Conservation (phyloP, 2,888 invertebrate genomes). For the Ryuthela nishihirai region DNA sequence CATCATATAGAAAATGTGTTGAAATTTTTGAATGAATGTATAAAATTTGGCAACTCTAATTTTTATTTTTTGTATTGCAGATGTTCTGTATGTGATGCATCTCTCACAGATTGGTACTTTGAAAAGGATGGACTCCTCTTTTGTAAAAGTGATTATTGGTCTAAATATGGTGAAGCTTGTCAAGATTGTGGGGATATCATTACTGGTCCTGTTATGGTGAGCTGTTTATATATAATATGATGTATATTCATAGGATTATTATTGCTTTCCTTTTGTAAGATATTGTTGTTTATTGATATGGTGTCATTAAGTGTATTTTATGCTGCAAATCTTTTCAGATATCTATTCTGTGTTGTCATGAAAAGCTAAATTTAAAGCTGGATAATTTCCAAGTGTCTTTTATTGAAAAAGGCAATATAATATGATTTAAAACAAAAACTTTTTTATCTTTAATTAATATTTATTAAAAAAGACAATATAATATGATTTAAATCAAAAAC, state of each 20-base stretch:
- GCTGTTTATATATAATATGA: constrained; percentile 12
- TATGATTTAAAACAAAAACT: no score
- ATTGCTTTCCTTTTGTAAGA: background rate
- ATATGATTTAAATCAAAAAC: no score
- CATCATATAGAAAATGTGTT: no score
- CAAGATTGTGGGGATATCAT: constrained; percentile 81
- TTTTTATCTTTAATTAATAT: no score
- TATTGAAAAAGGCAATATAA: no score
- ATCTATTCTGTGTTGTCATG: no score
- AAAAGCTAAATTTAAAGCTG: no score
- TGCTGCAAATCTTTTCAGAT: no score
- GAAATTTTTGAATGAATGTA: background rate
- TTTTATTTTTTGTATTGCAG: constrained; percentile 54
- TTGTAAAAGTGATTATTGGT: constrained; percentile 84
- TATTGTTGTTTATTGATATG: no score
- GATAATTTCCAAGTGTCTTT: no score
- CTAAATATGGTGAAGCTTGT: constrained; percentile 80
- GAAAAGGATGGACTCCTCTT: constrained; percentile 85
- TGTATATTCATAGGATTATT: background rate
- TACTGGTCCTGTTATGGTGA: constrained; percentile 83
- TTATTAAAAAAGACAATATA: no score
- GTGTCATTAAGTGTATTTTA: no score
- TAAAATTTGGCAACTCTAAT: background rate
- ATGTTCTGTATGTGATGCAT: constrained; percentile 83
- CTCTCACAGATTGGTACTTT: constrained; percentile 85